phyloP scores from a whole-genome alignment of 1,140 invertebrate species.

The Drosophila nannoptera region DNA sequence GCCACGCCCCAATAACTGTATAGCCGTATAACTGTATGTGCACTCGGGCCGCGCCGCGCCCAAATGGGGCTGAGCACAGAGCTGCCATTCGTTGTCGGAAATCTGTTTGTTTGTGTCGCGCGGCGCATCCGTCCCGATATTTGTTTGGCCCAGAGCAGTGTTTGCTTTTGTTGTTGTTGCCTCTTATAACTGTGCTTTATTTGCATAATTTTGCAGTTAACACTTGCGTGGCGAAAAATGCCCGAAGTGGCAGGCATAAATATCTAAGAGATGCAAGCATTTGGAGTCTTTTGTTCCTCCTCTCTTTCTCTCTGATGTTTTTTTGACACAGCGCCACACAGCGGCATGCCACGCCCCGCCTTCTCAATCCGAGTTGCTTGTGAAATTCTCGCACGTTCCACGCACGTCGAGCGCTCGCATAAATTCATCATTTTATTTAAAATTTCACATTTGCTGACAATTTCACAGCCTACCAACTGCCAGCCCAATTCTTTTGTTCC shows the following conservation, averaged over 20 bases:
- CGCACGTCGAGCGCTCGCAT: conserved; percentile 44
- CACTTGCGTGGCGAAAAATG: conserved; percentile 15
- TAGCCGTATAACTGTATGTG: conserved; percentile 23
- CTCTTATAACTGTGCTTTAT: conserved; percentile 41
- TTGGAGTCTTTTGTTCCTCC: not conserved
- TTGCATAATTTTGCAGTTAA: conserved; percentile 53
- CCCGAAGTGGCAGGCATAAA: not conserved
- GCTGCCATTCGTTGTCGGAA: conserved; percentile 18
- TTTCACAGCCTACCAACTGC: conserved; percentile 69
- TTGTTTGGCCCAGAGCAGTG: conserved; percentile 26
- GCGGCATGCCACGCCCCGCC: not conserved
- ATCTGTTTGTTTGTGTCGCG: conserved; percentile 50
- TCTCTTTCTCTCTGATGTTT: not conserved
- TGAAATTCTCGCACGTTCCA: conserved; percentile 70
- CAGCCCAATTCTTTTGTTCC: conserved; percentile 63
- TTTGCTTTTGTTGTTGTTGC: conserved; percentile 15
- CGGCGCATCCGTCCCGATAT: conserved; percentile 15
- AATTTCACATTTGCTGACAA: conserved; percentile 75
- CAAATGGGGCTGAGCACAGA: conserved; percentile 41
- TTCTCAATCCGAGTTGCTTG: conserved; percentile 47
- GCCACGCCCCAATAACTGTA: conserved; percentile 31
- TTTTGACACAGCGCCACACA: conserved; percentile 10
- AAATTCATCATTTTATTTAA: conserved; percentile 77
- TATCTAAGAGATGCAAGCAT: conserved; percentile 36
- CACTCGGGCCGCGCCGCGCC: conserved; percentile 24